Conservation (phyloP, 2,113 vertebrate genomes). For the Oncorhynchus gorbuscha region DNA sequence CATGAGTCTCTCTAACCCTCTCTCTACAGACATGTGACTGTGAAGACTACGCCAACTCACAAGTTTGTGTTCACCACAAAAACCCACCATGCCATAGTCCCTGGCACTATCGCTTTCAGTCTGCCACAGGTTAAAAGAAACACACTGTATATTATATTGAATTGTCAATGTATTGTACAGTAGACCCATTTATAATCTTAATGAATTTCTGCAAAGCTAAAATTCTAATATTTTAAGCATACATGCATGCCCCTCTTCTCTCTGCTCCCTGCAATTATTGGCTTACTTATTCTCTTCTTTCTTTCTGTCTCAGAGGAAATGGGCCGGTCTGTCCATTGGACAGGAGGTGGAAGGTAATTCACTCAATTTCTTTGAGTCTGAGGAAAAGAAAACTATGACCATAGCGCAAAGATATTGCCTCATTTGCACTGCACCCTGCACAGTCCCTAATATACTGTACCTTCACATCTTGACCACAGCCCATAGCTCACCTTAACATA, state of each 20-base stretch:
- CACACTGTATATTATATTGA: neutral
- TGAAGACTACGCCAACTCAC: slow-evolving; percentile 93
- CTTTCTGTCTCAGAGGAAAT: slow-evolving; percentile 83
- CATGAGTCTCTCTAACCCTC: neutral
- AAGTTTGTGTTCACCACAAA: slow-evolving; percentile 91
- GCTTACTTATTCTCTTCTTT: neutral
- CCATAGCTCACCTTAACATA: neutral
- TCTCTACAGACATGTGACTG: slow-evolving; percentile 83
- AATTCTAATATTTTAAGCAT: no score
- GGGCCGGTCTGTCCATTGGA: slow-evolving; percentile 95
- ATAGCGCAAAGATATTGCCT: no score
- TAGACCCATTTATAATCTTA: neutral
- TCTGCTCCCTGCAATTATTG: neutral
- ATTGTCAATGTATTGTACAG: neutral
- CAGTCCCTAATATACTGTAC: no score
- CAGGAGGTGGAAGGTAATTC: slow-evolving; percentile 90
- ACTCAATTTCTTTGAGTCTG: neutral
- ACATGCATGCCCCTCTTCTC: neutral
- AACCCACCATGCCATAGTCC: slow-evolving; percentile 86
- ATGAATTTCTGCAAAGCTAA: no score
- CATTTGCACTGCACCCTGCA: neutral
- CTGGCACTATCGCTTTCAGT: slow-evolving; percentile 93
- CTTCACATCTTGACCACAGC: no score
- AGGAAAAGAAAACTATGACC: neutral
- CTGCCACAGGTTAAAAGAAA: slow-evolving; percentile 86